Evolutionary conservation across 2,888 invertebrate genomes (phyloP), one percentile per base, ranked within the genome.

Genomic region (Hydraecia micacea): DNA sequence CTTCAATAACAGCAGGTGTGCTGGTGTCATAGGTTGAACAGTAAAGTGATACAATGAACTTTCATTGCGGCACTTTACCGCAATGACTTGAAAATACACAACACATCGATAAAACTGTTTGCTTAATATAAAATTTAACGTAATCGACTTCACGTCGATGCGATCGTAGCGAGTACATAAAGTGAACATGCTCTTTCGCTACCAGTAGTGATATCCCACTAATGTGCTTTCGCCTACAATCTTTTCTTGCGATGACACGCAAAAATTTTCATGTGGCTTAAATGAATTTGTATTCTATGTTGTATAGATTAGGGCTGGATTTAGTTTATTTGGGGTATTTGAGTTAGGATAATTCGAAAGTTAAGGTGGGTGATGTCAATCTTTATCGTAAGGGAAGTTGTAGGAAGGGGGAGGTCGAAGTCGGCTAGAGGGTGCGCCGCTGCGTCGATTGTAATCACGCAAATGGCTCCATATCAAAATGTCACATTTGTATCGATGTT

Each of bases 361-460:
- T 95, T 94, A 94, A 87, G 94, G 93, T 94, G 92, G 86, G 89
- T 92, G 94, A 96, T 96, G 96, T 96, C 96, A 96, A 96, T 96
- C 96, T 96, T 96, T 97, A 96, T 95, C 95, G 96, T 93, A 94
- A 95, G 95, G 96, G 95, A 96, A 96, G 95, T 95, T 93, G 94
- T 93, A 92, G 92, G 92, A 89, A 93, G 94, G 95, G 93, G 93
- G 92, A 93, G 93, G 93, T 92, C 88, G 89, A 88, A 90, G 88
- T 88, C 89, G 90, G 92, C 79, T 85, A 73, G 92, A 95, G 96
- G 96, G 96, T 94, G 96, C 95, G 96, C 92, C 95, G 90, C 93
- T 95, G 95, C 95, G 96, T 96, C 96, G 95, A 96, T 96, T 96
- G 95, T 96, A 96, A 97, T 97, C 96, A 96, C 95, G 96, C 96